Percentiles rank a stretch among this genome's conserved stretches.
phyloP scores from a whole-genome alignment of 2,797 vertebrate genomes.

The Sebastiscus tertius region DNA sequence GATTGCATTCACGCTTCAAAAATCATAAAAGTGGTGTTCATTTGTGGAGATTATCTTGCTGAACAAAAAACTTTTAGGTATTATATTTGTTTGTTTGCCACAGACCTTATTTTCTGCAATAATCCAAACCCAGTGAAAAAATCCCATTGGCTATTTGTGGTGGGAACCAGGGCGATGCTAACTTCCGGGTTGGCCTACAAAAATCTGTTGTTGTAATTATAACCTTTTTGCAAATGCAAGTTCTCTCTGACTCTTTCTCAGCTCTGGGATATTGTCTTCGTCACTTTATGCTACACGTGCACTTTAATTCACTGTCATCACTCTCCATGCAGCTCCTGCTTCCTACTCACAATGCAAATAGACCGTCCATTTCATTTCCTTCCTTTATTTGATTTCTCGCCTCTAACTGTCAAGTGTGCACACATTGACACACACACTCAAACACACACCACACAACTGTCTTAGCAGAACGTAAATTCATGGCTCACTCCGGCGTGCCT shows the following conservation, averaged over 20 bases:
- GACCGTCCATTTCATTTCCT: constrained; percentile 48
- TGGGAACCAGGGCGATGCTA: too few relatives aligned
- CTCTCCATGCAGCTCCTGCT: constrained; percentile 7
- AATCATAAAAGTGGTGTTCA: too few relatives aligned
- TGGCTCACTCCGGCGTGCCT: constrained; percentile 41
- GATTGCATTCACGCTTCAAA: too few relatives aligned
- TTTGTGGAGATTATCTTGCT: too few relatives aligned
- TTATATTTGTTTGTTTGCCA: too few relatives aligned
- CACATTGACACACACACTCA: constrained; percentile 10
- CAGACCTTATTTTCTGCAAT: too few relatives aligned
- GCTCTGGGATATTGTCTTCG: constrained; percentile 56
- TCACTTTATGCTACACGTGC: constrained; percentile 34
- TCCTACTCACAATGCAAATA: constrained; percentile 18
- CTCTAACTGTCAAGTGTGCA: constrained; percentile 15
- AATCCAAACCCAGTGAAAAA: too few relatives aligned
- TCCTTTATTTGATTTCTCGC: constrained; percentile 21
- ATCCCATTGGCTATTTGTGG: too few relatives aligned
- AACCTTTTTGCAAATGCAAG: background rate
- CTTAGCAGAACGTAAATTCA: constrained; percentile 41
- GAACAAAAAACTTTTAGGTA: too few relatives aligned
- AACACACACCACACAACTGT: constrained; percentile 30
- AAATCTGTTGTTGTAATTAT: background rate
- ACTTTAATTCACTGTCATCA: constrained; percentile 38
- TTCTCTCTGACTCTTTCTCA: constrained; percentile 1
- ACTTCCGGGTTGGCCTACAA: too few relatives aligned